Evolutionary conservation across 2,888 invertebrate genomes (phyloP).

Genomic region (Autographa gamma): DNA sequence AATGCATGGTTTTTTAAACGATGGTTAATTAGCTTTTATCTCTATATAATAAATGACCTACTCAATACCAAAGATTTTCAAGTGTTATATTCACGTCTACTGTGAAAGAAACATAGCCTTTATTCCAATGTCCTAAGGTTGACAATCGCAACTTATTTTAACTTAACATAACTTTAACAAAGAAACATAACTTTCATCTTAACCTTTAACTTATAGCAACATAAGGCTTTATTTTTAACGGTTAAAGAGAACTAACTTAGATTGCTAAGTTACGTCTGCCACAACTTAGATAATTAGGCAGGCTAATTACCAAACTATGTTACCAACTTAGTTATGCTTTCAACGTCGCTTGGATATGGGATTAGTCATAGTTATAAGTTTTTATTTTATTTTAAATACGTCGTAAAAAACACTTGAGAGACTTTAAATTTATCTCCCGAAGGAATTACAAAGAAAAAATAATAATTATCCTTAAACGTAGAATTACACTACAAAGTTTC

Average conservation of each 20-base stretch:
- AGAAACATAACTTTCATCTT: neutral
- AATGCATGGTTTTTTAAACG: no score
- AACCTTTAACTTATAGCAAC: neutral
- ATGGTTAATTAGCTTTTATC: no score
- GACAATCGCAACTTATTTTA: no score
- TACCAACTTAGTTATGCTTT: constrained; percentile 13
- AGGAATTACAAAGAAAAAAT: no score
- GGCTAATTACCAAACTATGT: constrained; percentile 41
- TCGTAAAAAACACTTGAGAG: neutral
- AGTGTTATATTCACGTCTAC: no score
- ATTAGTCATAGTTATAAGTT: neutral
- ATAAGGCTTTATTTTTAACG: constrained; percentile 19
- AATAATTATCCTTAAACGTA: no score
- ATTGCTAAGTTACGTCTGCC: constrained; percentile 32
- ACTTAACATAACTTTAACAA: neutral
- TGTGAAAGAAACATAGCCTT: no score
- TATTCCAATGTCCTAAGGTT: no score
- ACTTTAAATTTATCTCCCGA: neutral
- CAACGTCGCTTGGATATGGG: neutral
- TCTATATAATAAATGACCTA: no score
- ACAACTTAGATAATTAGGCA: constrained; percentile 47
- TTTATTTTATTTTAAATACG: neutral
- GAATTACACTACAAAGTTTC: no score
- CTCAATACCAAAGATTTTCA: no score
- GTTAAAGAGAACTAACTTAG: constrained; percentile 38